phyloP scores from a whole-genome alignment of 2,888 invertebrate species.

The Perdita meconis region DNA sequence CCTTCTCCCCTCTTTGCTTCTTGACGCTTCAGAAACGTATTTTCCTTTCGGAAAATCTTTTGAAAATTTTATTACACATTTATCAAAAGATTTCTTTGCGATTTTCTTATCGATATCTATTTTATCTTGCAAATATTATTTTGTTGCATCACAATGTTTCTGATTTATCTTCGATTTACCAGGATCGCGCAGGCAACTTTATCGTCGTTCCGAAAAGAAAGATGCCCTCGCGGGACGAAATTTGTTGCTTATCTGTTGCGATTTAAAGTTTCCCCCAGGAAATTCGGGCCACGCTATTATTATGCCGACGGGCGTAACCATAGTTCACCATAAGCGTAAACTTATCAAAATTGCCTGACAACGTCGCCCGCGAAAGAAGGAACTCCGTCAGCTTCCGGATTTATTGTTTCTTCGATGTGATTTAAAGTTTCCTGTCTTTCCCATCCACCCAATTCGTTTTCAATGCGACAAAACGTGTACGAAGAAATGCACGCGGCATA shows the following conservation, averaged over 20 bases:
- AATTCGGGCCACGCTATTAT: background rate
- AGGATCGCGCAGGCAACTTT: background rate
- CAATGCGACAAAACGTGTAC: conserved; percentile 17
- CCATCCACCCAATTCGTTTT: background rate
- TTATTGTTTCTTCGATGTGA: conserved; percentile 14
- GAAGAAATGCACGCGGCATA: no score
- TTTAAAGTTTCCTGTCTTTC: background rate
- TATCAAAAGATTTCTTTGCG: no score
- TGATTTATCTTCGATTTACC: background rate
- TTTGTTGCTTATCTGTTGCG: background rate
- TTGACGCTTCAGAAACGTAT: background rate
- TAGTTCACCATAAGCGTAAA: conserved; percentile 6
- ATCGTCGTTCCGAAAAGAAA: background rate
- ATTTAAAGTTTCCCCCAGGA: background rate
- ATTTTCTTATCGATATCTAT: background rate
- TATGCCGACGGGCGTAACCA: background rate
- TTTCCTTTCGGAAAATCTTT: no score
- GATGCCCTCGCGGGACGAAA: background rate
- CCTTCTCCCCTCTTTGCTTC: background rate
- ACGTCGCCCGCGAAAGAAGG: background rate
- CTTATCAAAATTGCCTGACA: background rate
- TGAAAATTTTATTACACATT: no score
- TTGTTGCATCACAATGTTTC: background rate
- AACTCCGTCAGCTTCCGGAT: background rate
- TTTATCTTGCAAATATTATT: background rate